These are phyloP conservation scores for Mesoclemmys tuberculata DNA, from an alignment of 2,113 vertebrate genomes.

Conservation along the genomic window DNA sequence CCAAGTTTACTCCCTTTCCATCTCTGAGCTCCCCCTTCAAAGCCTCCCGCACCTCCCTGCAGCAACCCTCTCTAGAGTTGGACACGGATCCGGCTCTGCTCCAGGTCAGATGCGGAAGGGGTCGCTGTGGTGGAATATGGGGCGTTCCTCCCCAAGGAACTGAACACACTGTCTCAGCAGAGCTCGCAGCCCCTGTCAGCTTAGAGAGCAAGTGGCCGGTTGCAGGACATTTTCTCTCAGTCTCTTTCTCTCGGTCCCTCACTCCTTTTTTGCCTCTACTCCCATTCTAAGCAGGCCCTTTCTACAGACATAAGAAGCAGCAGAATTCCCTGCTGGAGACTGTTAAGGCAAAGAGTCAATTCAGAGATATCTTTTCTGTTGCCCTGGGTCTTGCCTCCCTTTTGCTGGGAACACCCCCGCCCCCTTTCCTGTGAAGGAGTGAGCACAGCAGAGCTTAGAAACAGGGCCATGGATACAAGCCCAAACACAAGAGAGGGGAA, in stretches of 20 bases:
- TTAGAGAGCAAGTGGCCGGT: background rate
- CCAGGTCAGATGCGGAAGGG: background rate
- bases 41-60: background rate
- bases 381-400: background rate
- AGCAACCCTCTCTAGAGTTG: background rate
- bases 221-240: background rate
- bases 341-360: background rate
- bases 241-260: background rate
- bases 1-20: background rate
- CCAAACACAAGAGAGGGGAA: constrained; percentile 17
- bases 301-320: background rate
- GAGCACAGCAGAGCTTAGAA: background rate
- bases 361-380: background rate
- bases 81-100: background rate
- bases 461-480: background rate
- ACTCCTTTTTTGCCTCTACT: rapidly evolving
- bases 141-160: background rate
- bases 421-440: background rate
- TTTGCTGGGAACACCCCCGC: constrained; percentile 3
- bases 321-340: background rate
- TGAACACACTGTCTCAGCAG: background rate
- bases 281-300: background rate
- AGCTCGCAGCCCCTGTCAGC: background rate
- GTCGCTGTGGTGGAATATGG: background rate
- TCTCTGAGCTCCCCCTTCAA: background rate